Percentiles rank a stretch among this genome's conserved stretches.
phyloP scores from a whole-genome alignment of 64 coral and sea anemone genomes.

The Dendronephthya gigantea region DNA sequence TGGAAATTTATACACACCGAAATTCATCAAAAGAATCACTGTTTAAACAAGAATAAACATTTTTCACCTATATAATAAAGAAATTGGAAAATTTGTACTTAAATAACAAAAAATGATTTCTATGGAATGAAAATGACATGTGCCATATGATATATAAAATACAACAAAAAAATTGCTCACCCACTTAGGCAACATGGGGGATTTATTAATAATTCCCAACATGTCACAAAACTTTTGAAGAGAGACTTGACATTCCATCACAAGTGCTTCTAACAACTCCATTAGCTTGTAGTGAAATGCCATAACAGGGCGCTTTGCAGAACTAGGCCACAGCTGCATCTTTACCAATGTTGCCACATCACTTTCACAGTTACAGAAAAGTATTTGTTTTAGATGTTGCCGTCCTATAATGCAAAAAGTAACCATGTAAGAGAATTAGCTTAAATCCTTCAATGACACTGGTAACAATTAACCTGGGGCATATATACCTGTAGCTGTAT shows the following conservation, averaged over 20 bases:
- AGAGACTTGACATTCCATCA: background rate
- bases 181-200: background rate
- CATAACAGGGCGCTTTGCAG: background rate
- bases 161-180: background rate
- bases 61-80: background rate
- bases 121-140: no score
- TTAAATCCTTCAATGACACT: no score
- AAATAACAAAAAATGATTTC: no score
- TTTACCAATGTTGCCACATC: background rate
- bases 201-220: background rate
- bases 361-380: background rate
- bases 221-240: constrained; percentile 1
- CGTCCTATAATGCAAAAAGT: background rate
- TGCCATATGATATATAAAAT: no score
- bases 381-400: background rate
- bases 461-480: no score
- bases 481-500: no score
- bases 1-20: no score
- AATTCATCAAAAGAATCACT: constrained; percentile 8
- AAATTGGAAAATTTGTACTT: no score
- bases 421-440: no score
- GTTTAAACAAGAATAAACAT: background rate
- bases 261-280: background rate
- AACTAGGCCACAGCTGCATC: background rate
- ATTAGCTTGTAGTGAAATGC: background rate